These are phyloP conservation scores for Conus canariensis DNA, from an alignment of 2,888 invertebrate genomes.

Conservation along the genomic window DNA sequence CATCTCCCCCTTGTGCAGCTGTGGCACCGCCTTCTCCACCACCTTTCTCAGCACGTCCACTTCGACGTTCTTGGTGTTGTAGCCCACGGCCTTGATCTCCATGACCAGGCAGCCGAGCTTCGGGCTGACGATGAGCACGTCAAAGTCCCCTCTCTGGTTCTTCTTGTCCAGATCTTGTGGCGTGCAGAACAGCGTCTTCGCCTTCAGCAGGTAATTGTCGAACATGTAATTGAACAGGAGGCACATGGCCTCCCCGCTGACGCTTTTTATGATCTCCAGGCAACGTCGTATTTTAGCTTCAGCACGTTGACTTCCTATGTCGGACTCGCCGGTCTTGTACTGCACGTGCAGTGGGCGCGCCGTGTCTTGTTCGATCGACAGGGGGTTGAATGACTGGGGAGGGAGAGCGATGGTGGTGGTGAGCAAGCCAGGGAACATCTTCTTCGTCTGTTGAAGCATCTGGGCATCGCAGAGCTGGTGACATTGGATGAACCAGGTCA, in stretches of 20 bases:
- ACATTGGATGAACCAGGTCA: too few species aligned
- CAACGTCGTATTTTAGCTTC: background rate
- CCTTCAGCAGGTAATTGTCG: constrained; percentile 32
- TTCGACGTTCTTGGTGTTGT: background rate
- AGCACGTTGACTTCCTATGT: constrained; percentile 1
- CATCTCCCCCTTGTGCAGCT: background rate
- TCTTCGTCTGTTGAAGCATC: background rate
- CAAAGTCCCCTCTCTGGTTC: constrained; percentile 28
- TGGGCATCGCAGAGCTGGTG: background rate
- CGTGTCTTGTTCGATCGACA: background rate
- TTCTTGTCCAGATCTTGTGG: background rate
- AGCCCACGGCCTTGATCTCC: constrained; percentile 32
- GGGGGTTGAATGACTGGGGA: background rate
- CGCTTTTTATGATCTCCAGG: background rate
- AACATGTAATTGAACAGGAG: constrained; percentile 30
- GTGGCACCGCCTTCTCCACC: background rate
- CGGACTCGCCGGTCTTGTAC: background rate
- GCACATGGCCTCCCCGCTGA: constrained; percentile 5
- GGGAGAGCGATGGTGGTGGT: background rate
- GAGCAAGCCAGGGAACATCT: background rate
- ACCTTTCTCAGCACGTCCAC: background rate
- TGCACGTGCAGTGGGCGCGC: background rate
- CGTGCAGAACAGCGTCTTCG: background rate
- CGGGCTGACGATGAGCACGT: constrained; percentile 29
- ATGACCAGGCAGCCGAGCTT: constrained; percentile 21